Percentiles rank a stretch among this genome's conserved stretches.
Conservation (phyloP, 2,888 invertebrate genomes). For the Apodemia mormo region DNA sequence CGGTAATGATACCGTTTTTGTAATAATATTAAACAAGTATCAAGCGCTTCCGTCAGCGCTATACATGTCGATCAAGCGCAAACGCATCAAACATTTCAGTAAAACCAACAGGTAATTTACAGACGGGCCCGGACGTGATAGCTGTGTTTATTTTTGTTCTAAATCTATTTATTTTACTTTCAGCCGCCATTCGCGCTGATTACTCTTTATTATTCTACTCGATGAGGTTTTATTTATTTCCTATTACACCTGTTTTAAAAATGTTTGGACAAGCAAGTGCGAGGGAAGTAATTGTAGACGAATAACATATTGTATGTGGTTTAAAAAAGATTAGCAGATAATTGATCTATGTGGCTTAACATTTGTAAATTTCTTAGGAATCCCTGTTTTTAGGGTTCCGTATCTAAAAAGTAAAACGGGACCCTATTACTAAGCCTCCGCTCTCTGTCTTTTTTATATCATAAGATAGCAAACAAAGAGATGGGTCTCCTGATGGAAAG, state of each 20-base stretch:
- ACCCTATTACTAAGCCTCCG: no score
- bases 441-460: no score
- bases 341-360: no score
- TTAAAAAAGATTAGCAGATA: background rate
- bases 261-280: conserved; percentile 31
- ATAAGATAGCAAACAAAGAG: no score
- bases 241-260: conserved; percentile 39
- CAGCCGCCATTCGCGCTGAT: conserved; percentile 53
- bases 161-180: conserved; percentile 66
- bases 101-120: conserved; percentile 76
- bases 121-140: conserved; percentile 50
- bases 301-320: background rate
- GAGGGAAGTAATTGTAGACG: conserved; percentile 32
- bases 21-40: conserved; percentile 39
- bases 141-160: conserved; percentile 64
- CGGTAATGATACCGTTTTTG: no score
- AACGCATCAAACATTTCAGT: conserved; percentile 74
- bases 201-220: conserved; percentile 63
- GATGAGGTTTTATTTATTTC: conserved; percentile 35
- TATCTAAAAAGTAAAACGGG: no score
- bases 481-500: no score
- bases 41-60: conserved; percentile 41
- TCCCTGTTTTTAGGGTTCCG: no score
- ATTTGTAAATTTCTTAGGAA: no score
- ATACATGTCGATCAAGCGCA: conserved; percentile 65